phyloP scores from a whole-genome alignment of 2,113 vertebrate genomes.

The Todiramphus chloris region DNA sequence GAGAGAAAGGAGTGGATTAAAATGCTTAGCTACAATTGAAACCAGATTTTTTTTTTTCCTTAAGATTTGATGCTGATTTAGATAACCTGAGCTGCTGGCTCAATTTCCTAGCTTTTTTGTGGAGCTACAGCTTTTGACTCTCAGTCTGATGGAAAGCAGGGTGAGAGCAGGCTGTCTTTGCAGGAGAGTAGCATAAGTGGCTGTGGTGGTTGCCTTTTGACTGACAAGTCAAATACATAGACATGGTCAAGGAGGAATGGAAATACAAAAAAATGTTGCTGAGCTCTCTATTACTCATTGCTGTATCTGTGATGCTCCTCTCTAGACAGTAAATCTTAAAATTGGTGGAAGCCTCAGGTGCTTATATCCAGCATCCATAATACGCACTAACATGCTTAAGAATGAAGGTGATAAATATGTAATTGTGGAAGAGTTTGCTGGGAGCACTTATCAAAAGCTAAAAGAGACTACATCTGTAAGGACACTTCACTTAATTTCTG shows the following conservation, averaged over 20 bases:
- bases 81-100: neutral
- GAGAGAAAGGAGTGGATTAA: neutral
- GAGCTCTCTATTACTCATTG: too few relatives aligned
- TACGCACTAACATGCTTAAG: neutral
- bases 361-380: neutral
- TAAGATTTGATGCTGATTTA: neutral
- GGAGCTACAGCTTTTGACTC: neutral
- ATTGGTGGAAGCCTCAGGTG: neutral
- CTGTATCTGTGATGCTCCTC: neutral
- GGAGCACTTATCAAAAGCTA: neutral
- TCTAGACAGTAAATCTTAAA: neutral
- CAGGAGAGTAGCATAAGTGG: accelerated
- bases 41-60: neutral
- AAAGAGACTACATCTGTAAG: neutral
- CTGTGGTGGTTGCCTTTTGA: neutral
- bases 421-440: neutral
- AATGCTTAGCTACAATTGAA: neutral
- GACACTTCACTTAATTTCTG: neutral
- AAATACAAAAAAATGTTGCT: neutral
- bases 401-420: neutral
- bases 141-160: accelerated
- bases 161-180: accelerated
- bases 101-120: neutral
- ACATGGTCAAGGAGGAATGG: neutral
- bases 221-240: neutral